These are phyloP conservation scores for Drosophila setosimentum DNA, from an alignment of 2,888 invertebrate species.

Conservation along the genomic window DNA sequence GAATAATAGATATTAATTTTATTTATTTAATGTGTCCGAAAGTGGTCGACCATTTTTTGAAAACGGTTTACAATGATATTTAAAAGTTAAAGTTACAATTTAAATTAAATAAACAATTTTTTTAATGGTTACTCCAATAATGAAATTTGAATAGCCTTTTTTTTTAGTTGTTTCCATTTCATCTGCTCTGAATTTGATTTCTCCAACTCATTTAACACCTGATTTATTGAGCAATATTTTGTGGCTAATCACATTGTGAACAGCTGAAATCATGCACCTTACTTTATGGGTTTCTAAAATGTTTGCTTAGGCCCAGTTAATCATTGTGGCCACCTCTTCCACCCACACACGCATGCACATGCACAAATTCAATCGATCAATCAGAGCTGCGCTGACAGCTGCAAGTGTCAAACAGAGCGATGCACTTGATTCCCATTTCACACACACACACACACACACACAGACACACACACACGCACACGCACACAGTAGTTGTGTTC, in stretches of 20 bases:
- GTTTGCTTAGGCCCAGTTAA: conserved; percentile 52
- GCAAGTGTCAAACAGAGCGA: conserved; percentile 76
- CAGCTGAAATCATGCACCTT: conserved; percentile 19
- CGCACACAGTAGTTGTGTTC: conserved; percentile 30
- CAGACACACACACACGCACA: conserved; percentile 23
- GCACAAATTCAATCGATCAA: conserved; percentile 63
- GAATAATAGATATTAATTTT: background rate
- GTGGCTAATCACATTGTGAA: conserved; percentile 2
- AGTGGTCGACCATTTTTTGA: background rate
- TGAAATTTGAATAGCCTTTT: background rate
- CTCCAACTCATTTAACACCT: conserved; percentile 2
- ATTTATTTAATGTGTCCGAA: background rate
- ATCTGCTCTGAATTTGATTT: background rate
- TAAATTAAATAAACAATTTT: background rate
- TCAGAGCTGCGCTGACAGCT: conserved; percentile 72
- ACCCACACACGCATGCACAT: conserved; percentile 1
- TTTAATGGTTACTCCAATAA: too few species aligned
- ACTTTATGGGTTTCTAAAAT: conserved; percentile 10
- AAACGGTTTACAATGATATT: too few species aligned
- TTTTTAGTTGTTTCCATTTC: background rate
- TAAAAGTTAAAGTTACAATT: background rate
- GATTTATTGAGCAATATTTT: conserved; percentile 25
- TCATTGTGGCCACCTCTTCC: conserved; percentile 25
- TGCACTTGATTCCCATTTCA: conserved; percentile 62
- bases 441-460: conserved; percentile 4